Evolutionary conservation across 2,113 vertebrate species (phyloP).

Genomic region (Hydrochoerus hydrochaeris): DNA sequence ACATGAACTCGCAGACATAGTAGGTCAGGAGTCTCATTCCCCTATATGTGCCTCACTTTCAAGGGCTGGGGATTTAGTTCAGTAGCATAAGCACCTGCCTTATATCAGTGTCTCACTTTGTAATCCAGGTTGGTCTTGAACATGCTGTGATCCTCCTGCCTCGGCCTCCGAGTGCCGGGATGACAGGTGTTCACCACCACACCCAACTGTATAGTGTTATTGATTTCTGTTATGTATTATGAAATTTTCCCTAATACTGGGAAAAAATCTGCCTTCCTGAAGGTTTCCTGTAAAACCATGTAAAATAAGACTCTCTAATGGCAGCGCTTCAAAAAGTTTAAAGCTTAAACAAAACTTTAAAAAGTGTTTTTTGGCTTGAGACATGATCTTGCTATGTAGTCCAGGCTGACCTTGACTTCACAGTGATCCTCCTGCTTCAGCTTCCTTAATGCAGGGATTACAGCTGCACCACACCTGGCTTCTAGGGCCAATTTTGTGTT

Average conservation of each 20-base stretch:
- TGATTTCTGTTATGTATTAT: background rate
- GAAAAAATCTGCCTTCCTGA: background rate
- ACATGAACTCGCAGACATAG: too few relatives aligned
- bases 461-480: background rate
- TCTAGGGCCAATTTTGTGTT: background rate
- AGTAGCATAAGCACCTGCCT: too few relatives aligned
- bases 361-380: background rate
- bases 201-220: background rate
- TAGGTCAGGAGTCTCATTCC: too few relatives aligned
- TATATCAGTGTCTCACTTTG: too few relatives aligned
- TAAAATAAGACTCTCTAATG: background rate
- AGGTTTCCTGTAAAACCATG: background rate
- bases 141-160: background rate
- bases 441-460: background rate
- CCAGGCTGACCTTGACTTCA: background rate
- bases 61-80: too few relatives aligned
- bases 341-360: background rate
- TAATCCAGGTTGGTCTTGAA: too few relatives aligned
- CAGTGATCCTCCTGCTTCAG: background rate
- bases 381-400: background rate
- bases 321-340: background rate
- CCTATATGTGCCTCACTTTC: too few relatives aligned
- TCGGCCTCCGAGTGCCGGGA: background rate
- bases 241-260: background rate
- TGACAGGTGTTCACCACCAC: background rate